Percentiles rank a stretch among this genome's conserved stretches.
Evolutionary conservation across 2,797 vertebrate genomes (phyloP).

Genomic region (Bovichtus variegatus): DNA sequence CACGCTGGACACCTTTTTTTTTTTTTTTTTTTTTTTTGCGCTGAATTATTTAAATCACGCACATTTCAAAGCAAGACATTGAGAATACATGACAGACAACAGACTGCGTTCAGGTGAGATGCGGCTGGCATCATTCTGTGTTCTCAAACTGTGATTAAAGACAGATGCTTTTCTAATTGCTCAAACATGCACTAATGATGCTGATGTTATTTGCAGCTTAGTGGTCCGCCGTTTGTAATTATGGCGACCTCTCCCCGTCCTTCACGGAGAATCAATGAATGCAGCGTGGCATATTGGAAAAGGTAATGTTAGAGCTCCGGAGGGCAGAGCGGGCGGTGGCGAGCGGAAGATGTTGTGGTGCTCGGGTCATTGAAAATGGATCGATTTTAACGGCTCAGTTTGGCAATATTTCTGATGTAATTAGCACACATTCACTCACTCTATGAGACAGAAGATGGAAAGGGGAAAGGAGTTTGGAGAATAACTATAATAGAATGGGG

Average conservation of each 20-base stretch:
- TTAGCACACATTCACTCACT: conserved; percentile 5
- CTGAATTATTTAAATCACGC: background rate
- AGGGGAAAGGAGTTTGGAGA: background rate
- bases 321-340: background rate
- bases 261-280: conserved; percentile 55
- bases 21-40: background rate
- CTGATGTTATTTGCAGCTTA: conserved; percentile 65
- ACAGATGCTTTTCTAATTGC: conserved; percentile 69
- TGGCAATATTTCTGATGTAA: conserved; percentile 18
- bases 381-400: conserved; percentile 13
- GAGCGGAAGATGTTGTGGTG: background rate
- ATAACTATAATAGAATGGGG: background rate
- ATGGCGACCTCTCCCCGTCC: conserved; percentile 67
- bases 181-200: conserved; percentile 68
- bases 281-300: conserved; percentile 30
- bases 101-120: background rate
- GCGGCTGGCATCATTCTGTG: conserved; percentile 12
- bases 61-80: background rate
- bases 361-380: conserved; percentile 14
- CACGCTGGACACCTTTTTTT: background rate
- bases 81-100: background rate
- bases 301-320: conserved; percentile 11
- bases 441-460: background rate
- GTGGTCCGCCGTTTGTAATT: conserved; percentile 69
- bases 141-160: conserved; percentile 53